Base-by-base conservation (phyloP, 2,888 invertebrate species). In the Papilio protenor region DNA sequence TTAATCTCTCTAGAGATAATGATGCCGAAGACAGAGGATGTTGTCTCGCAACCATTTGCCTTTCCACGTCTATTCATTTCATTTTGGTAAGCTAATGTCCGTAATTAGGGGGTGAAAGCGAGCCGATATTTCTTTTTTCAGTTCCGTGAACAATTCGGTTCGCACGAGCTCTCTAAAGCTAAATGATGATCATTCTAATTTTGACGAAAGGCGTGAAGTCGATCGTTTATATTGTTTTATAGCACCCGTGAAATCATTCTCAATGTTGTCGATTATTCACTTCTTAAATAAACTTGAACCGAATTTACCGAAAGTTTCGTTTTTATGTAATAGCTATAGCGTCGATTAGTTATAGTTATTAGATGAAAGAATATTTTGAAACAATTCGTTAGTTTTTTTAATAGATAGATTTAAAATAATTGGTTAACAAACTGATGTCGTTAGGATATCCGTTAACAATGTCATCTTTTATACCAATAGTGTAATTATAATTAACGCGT, bases 51-150 rank as follows among this genome's bases (percentile, higher is more conserved):
- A 70, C 27, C 57, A 70, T 47, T 75, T 47, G 75, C 52, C 73
- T 77, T 59, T 69, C 74, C 59, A 57, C 66, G 73, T 27, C 59
- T 70, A 49, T 73, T 77, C 52, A 52, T 52, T 69, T 49, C 47
- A 23, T 74, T 77, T 49, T 61, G 45, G 71, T 61, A 66, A 73
- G 74, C 49, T 73, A 73, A 73, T 77, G 77, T 64, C 55, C 59
- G 47, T 74, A 75, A 77, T 78, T 75, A 78, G 74, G 75, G 77
- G 75, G 77, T 75, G 77, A 75, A 78, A 78, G 77, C 71, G 77
- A 78, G 21, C 40, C 77, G 70, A 33, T 74, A 49, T 49, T 69
- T 77, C 69, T 77, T 77, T 70, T 77, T 77, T 69, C 74, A 70
- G 70, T 77, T 74, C 74, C 77, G 77, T 77, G 74, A 78, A 75